Base-by-base conservation (phyloP, 2,888 invertebrate species). In the Protophormia terraenovae region DNA sequence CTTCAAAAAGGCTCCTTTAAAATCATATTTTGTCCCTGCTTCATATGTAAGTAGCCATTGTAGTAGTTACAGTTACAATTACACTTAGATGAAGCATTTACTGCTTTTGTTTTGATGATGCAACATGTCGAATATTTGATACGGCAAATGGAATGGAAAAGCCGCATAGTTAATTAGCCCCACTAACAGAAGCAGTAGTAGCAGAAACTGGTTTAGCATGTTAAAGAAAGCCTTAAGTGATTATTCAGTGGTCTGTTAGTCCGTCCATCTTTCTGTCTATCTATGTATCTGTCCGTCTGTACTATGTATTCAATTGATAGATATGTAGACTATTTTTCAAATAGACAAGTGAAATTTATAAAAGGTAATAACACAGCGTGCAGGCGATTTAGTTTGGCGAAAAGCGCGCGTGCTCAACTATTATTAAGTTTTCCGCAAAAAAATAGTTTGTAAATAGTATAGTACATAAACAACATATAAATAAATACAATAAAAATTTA, bases 71-170 rank as follows among this genome's bases (percentile, higher is more conserved):
- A 76, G 14, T 75, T 76, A 58, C 75, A 60, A n/a, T 76, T 82
- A 76, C 58, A 77, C 64, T 72, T 78, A 69, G 66, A 78, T 83
- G 47, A 66, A 78, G 79, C 71, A 79, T 79, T 75, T 75, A 80
- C 82, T 71, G 55, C 64, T 76, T 77, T 83, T 77, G 71, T 76
- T 76, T 77, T 64, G 80, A 83, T 86, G 83, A 83, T 86, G 83
- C 83, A 86, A 83, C 83, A 41, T 80, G 83, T 86, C 83, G 83
- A 79, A 79, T 72, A 71, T 80, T 82, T 76, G 75, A 80, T 55
- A 91, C 92, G 76, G 78, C 86, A 86, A 87, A 88, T 87, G 86
- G 84, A 87, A 86, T 87, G 85, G 86, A 81, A 86, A 87, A 86
- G 83, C 82, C 86, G 84, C 84, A 86, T 80, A 81, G 83, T 81